Evolutionary conservation across 2,113 vertebrate genomes (phyloP), one percentile per base, ranked within the genome.

Genomic region (Eolophus roseicapilla): DNA sequence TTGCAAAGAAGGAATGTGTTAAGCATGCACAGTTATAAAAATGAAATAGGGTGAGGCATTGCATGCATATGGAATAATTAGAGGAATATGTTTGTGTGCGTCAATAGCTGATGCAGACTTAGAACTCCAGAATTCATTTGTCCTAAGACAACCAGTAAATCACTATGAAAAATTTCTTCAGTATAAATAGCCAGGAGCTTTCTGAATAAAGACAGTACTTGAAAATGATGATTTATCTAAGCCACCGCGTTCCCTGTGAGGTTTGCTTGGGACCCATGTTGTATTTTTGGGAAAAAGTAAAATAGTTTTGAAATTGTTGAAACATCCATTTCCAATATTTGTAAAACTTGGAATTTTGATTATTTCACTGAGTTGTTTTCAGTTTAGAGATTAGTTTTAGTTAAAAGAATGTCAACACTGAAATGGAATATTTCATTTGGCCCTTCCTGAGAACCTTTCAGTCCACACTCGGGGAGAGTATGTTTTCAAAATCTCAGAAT

Each of bases 351-450:
- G 81, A 84, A 71, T 68, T 93, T 46, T 13, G 12, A 78, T 89
- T 71, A 86, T 93, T 96, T 89, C 74, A 63, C 39, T 67, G 47
- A 65, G 55, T 78, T 96, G 88, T 92, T 95, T 96, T 90, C 86
- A 84, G 88, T 84, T 89, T 84, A 64, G 65, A 95, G 91, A 92
- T 88, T 82, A 86, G 92, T 93, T 94, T 93, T 87, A 92, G 62
- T 93, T 79, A 88, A 91, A 96, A 96, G 81, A 96, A 96, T 91
- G 93, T 93, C 92, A 93, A 86, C 91, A 93, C 63, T 49, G 86
- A 73, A 89, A 94, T 88, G 93, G 94, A 94, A 91, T 96, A 95
- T 96, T 97, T 95, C 91, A 89, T 95, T 93, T 97, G 96, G 91
- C 95, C 93, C 74, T 93, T 91, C 92, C 89, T 92, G 91, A 95